Evolutionary conservation across 2,888 invertebrate species (phyloP), one percentile per base, ranked within the genome.

Genomic region (Tiliacea citrago): DNA sequence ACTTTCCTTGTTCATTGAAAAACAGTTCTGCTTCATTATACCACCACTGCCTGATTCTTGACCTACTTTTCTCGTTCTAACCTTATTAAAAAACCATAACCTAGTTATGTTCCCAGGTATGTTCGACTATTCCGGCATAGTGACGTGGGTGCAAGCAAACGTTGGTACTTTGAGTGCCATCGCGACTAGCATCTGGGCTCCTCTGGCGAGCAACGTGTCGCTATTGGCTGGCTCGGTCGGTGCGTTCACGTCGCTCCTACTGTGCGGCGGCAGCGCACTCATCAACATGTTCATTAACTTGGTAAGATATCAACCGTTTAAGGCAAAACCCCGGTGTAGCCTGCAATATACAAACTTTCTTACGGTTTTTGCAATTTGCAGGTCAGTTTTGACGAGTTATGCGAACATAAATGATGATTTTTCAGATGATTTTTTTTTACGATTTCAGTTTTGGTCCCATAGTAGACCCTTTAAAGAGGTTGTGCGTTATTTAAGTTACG

Each of bases 201-300:
- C 99, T 63, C 97, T 99, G n/a, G 98, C 98, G 84, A 98, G 99
- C 88, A 99, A 99, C 94, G 97, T 99, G 88, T 98, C 98, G 16
- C 97, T 99, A 61, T 97, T 99, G 53, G 96, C 99, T 72, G 98
- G 98, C 66, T 97, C 99, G 0, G 95, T 99, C 18, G 98, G 99
- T 5, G 98, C 99, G n/a, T 97, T 98, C 81, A 95, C 99, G 5
- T 99, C 99, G 4, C 96, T 99, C 51, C 95, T 99, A 76, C 97
- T 99, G 75, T 98, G 99, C 78, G 98, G 99, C 29, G 98, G 99
- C 51, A 98, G 98, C n/a, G 98, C 98, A 7, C 98, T 99, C 81
- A 97, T 99, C 85, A 99, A 98, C 92, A 98, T 99, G 94, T 97
- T 98, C 78, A 97, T 99, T 69, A 98, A 98, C 93, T 97, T 98